phyloP scores from a whole-genome alignment of 2,113 vertebrate species.

The Pyxicephalus adspersus region DNA sequence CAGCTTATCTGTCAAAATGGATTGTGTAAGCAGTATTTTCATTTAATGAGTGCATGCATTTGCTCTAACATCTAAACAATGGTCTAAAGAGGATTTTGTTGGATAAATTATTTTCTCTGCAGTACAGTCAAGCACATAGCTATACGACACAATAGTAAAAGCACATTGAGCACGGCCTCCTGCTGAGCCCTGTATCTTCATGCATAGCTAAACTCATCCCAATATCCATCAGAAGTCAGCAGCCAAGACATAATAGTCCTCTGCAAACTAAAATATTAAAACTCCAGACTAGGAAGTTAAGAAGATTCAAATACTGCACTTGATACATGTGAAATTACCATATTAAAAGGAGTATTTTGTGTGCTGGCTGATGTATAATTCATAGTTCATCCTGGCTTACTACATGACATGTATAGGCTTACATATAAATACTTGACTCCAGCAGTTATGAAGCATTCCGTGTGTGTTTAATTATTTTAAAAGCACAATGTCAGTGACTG shows the following conservation, averaged over 20 bases:
- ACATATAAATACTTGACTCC: slow-evolving; percentile 34
- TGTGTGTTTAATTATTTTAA: slow-evolving; percentile 13
- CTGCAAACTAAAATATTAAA: slow-evolving; percentile 44
- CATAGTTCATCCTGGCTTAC: slow-evolving; percentile 23
- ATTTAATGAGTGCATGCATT: slow-evolving; percentile 19
- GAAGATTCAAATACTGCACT: slow-evolving; percentile 24
- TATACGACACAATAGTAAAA: slow-evolving; percentile 35
- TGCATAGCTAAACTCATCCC: slow-evolving; percentile 41
- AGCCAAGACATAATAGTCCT: slow-evolving; percentile 24
- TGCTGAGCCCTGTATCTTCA: slow-evolving; percentile 30
- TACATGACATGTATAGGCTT: slow-evolving; percentile 21
- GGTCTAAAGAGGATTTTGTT: slow-evolving; percentile 15
- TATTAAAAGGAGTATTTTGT: slow-evolving; percentile 34
- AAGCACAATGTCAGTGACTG: neutral
- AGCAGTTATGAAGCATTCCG: neutral
- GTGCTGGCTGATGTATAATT: slow-evolving; percentile 24
- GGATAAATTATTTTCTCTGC: slow-evolving; percentile 35
- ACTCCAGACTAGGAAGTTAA: slow-evolving; percentile 19
- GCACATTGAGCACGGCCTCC: slow-evolving; percentile 27
- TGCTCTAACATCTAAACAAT: slow-evolving; percentile 31
- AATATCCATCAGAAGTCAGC: slow-evolving; percentile 39
- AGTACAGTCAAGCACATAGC: slow-evolving; percentile 27
- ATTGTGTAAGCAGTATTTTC: slow-evolving; percentile 1
- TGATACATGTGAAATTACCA: slow-evolving; percentile 46
- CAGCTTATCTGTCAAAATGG: neutral